These are phyloP conservation scores for Ernsta delagoae DNA, from an alignment of 2,888 invertebrate species.

Conservation along the genomic window DNA sequence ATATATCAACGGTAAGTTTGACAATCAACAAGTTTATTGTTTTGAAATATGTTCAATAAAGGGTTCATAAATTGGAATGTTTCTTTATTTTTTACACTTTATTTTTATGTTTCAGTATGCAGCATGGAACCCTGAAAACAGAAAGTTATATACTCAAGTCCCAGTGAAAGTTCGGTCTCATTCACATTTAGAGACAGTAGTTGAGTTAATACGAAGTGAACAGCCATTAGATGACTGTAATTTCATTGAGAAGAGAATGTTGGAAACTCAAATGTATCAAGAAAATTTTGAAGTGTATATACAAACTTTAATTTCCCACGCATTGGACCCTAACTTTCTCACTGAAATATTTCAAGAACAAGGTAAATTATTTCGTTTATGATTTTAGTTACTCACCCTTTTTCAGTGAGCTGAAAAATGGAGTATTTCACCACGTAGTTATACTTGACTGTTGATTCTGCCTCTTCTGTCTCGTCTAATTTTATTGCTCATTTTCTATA, in stretches of 20 bases:
- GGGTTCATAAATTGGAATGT: background rate
- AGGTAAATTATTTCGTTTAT: slow-evolving; percentile 80
- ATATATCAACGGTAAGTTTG: slow-evolving; percentile 92
- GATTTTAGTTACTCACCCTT: no score
- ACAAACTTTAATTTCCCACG: slow-evolving; percentile 95
- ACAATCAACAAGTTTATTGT: background rate
- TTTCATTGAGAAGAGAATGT: slow-evolving; percentile 90
- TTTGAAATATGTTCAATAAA: background rate
- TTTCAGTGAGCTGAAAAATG: no score
- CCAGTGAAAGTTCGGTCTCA: slow-evolving; percentile 91
- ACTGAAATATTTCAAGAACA: slow-evolving; percentile 95
- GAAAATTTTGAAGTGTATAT: slow-evolving; percentile 96
- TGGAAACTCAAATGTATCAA: slow-evolving; percentile 90
- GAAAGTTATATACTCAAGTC: slow-evolving; percentile 91
- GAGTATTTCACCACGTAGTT: no score
- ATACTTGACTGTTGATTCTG: no score
- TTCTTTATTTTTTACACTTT: slow-evolving; percentile 1
- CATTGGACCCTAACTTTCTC: slow-evolving; percentile 94
- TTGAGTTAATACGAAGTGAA: slow-evolving; percentile 91
- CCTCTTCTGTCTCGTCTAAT: no score
- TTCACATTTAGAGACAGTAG: slow-evolving; percentile 90
- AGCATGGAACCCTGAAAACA: slow-evolving; percentile 93
- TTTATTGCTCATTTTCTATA: no score
- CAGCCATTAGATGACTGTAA: slow-evolving; percentile 88
- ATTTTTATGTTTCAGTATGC: slow-evolving; percentile 87